Conservation (phyloP, 64 coral and sea anemone genomes). For the Pocillopora damicornis region DNA sequence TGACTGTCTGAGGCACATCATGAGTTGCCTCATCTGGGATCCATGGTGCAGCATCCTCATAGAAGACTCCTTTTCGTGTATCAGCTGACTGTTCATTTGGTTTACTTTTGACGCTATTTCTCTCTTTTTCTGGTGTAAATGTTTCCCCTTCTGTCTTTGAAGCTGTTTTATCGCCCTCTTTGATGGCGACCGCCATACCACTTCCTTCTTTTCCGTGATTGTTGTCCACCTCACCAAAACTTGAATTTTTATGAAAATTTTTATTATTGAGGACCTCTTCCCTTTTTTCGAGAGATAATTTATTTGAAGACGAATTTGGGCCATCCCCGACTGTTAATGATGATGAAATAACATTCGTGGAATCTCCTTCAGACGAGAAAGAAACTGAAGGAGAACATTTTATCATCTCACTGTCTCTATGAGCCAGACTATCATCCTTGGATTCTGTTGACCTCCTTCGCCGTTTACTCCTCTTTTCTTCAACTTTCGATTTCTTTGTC, state of each 20-base stretch:
- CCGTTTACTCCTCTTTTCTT: neutral
- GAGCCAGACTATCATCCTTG: neutral
- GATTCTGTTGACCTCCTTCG: conserved; percentile 10
- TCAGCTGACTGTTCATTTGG: neutral
- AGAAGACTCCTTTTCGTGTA: neutral
- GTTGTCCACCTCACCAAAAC: neutral
- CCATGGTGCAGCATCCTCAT: neutral
- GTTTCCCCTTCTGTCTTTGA: neutral
- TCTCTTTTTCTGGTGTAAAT: neutral
- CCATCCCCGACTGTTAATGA: neutral
- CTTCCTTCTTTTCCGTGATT: neutral
- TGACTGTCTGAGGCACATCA: neutral
- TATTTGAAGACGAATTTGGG: neutral
- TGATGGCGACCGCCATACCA: neutral
- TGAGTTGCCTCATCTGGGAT: neutral
- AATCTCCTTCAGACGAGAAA: neutral
- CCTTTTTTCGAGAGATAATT: neutral
- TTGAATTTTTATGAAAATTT: neutral
- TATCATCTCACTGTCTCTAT: neutral
- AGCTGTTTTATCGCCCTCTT: neutral
- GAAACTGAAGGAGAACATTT: neutral
- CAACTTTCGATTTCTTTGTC: neutral
- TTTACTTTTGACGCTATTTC: neutral
- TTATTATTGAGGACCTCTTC: neutral
- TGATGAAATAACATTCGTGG: neutral